These are phyloP conservation scores for Collichthys lucidus DNA, from an alignment of 2,113 vertebrate species.

Conservation along the genomic window DNA sequence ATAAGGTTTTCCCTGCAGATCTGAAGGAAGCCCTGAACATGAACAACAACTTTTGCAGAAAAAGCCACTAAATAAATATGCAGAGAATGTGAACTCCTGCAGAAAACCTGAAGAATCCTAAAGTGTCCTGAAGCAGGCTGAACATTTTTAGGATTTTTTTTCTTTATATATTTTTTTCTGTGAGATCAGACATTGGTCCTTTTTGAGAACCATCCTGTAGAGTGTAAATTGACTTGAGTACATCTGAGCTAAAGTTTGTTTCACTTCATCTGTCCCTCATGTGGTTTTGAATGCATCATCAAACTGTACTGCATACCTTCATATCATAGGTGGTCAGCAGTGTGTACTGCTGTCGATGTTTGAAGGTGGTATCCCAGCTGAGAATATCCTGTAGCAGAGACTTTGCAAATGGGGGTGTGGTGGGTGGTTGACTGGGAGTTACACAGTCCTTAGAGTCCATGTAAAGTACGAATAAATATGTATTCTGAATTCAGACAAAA, in stretches of 20 bases:
- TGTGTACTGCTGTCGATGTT: no score
- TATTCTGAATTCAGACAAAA: no score
- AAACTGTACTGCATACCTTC: no score
- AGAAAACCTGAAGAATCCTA: neutral
- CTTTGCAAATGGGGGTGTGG: no score
- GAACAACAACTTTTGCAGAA: neutral
- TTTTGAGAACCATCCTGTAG: neutral
- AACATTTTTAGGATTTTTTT: neutral
- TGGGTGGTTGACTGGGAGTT: no score
- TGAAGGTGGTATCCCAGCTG: no score
- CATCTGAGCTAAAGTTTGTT: neutral
- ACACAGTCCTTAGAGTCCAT: no score
- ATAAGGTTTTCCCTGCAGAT: conserved; percentile 1
- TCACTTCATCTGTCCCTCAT: no score
- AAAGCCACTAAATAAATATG: no score
- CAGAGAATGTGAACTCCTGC: neutral
- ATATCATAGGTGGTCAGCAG: no score
- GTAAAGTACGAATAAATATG: no score
- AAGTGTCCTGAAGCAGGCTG: neutral
- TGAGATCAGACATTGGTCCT: neutral
- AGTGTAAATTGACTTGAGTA: neutral
- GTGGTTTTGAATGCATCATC: neutral
- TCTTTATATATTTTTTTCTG: neutral
- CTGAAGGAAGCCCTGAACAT: neutral
- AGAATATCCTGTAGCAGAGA: no score